These are phyloP conservation scores for Parnassius glacialis DNA, from an alignment of 2,888 invertebrate genomes.

Conservation along the genomic window DNA sequence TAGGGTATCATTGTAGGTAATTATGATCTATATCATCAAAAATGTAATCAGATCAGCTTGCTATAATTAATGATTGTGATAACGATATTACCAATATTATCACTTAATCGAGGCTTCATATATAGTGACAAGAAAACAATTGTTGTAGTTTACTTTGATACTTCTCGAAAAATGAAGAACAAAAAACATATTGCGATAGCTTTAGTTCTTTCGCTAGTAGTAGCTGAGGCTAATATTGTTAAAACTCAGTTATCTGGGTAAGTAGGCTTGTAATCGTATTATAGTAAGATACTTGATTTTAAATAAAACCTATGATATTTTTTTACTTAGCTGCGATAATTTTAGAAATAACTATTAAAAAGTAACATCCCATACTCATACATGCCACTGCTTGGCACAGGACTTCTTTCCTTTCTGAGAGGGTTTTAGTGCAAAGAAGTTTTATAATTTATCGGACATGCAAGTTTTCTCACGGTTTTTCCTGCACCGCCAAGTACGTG, in stretches of 20 bases:
- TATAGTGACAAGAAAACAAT: constrained; percentile 38
- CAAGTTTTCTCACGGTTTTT: no score
- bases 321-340: no score
- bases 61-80: constrained; percentile 30
- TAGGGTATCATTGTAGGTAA: constrained; percentile 45
- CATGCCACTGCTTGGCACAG: no score
- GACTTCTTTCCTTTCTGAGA: no score
- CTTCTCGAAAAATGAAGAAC: constrained; percentile 43
- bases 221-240: constrained; percentile 50
- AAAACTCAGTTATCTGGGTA: constrained; percentile 37
- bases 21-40: constrained; percentile 41
- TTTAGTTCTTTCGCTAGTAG: constrained; percentile 48
- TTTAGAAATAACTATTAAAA: no score
- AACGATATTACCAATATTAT: constrained; percentile 43
- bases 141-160: constrained; percentile 33
- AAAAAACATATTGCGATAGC: constrained; percentile 50
- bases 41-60: constrained; percentile 13
- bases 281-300: no score
- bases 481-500: no score
- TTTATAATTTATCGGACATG: no score
- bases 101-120: constrained; percentile 35
- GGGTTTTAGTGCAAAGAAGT: no score
- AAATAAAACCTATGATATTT: no score
- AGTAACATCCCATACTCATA: no score
- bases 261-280: constrained; percentile 26